Evolutionary conservation across 1,140 invertebrate genomes (phyloP).

Genomic region (Drosophila neocordata): DNA sequence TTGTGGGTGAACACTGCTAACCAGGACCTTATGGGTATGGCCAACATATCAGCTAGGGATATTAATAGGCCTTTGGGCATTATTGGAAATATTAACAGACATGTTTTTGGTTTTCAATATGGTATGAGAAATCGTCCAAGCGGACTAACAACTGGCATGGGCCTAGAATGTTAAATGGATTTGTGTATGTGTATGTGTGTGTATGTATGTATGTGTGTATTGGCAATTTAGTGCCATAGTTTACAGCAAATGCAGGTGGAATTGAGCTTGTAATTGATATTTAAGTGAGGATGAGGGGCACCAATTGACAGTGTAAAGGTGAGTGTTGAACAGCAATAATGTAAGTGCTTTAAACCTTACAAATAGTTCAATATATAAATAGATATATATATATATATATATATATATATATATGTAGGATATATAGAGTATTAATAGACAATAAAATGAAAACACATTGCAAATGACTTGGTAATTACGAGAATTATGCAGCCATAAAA

Average conservation of each 20-base stretch:
- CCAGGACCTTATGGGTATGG: background rate
- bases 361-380: no score
- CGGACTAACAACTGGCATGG: background rate
- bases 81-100: constrained; percentile 75
- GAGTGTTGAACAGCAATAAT: background rate
- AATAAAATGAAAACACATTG: no score
- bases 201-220: no score
- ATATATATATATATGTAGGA: no score
- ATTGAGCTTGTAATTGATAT: constrained; percentile 66
- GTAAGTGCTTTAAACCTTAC: background rate
- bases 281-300: constrained; percentile 39
- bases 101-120: constrained; percentile 42
- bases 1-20: constrained; percentile 14
- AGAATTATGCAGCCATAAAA: no score
- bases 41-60: constrained; percentile 29
- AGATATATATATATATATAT: no score
- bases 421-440: no score
- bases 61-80: constrained; percentile 61
- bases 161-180: constrained; percentile 22
- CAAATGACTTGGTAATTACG: no score
- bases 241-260: constrained; percentile 4
- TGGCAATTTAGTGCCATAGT: constrained; percentile 7
- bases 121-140: background rate
- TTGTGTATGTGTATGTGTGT: constrained; percentile 4
- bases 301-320: constrained; percentile 26